Percentiles rank a stretch among this genome's conserved stretches.
Evolutionary conservation across 2,888 invertebrate genomes (phyloP).

Genomic region (Pantelozetes paolii): DNA sequence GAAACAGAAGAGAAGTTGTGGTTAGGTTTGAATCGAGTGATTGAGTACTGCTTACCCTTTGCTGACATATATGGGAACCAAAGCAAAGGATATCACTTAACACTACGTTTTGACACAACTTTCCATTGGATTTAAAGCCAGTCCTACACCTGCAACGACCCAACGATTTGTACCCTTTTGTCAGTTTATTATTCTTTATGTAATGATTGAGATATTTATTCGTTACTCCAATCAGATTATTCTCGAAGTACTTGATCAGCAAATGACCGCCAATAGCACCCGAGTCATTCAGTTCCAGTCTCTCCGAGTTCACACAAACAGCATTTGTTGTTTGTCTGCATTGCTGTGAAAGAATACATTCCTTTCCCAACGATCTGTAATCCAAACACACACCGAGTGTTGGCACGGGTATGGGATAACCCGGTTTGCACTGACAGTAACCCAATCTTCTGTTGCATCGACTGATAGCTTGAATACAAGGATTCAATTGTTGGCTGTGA

Average conservation of each 20-base stretch:
- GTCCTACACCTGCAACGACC: constrained; percentile 28
- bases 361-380: not conserved
- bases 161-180: constrained; percentile 6
- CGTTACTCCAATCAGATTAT: not conserved
- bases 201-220: not conserved
- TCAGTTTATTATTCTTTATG: not conserved
- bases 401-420: not conserved
- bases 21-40: too few relatives aligned
- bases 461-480: not conserved
- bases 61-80: not conserved
- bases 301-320: not conserved
- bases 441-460: not conserved
- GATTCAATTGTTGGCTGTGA: not conserved
- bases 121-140: constrained; percentile 11
- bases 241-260: not conserved
- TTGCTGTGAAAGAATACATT: not conserved
- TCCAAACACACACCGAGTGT: not conserved
- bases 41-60: not conserved
- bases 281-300: not conserved
- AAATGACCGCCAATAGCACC: not conserved
- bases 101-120: not conserved
- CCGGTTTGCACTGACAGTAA: not conserved
- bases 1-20: not conserved
- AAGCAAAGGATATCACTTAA: not conserved
- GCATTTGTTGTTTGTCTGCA: constrained; percentile 1